phyloP scores from a whole-genome alignment of 2,113 vertebrate species.

The Damaliscus lunatus region DNA sequence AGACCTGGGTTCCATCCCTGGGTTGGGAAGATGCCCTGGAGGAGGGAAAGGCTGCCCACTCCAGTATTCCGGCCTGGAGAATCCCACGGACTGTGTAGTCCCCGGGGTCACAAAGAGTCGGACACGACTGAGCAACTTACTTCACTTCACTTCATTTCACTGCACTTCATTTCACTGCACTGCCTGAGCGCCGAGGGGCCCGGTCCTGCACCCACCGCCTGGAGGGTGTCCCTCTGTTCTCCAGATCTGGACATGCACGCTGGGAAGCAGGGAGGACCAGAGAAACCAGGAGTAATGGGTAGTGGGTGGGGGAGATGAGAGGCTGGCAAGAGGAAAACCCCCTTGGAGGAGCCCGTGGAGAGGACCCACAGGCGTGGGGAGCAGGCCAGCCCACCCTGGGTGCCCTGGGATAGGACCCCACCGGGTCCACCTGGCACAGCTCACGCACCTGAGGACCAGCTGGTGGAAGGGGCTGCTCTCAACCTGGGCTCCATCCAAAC shows the following conservation, averaged over 20 bases:
- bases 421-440: rapidly evolving
- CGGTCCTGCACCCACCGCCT: rapidly evolving
- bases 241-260: background rate
- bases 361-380: background rate
- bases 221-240: background rate
- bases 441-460: background rate
- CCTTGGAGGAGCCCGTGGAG: background rate
- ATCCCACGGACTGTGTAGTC: background rate
- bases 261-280: background rate
- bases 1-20: background rate
- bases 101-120: background rate
- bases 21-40: background rate
- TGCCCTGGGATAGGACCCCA: rapidly evolving
- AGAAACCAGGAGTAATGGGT: background rate
- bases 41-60: background rate
- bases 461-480: background rate
- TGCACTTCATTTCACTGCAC: background rate
- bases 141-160: background rate
- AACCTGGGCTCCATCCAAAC: rapidly evolving
- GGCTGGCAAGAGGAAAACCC: background rate
- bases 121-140: background rate
- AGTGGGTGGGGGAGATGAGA: background rate
- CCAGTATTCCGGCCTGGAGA: background rate
- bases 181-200: background rate
- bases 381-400: rapidly evolving